phyloP scores from a whole-genome alignment of 1,140 invertebrate genomes.

The Phenacoccus solenopsis region DNA sequence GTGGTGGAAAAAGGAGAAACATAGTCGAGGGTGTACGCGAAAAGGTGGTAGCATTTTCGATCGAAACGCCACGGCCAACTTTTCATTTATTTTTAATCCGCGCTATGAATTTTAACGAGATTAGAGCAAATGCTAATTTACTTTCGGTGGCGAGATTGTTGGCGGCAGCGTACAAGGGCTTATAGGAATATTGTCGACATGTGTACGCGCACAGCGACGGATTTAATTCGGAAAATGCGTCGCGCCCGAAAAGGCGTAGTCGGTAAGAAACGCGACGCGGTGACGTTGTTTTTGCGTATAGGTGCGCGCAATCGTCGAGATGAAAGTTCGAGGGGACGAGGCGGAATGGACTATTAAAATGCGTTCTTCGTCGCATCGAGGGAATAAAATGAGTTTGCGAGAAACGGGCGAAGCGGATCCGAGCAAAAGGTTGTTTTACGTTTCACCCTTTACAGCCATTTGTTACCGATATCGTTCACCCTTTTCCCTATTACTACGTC shows the following conservation, averaged over 20 bases:
- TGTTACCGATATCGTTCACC: slow-evolving; percentile 1
- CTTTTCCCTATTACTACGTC: neutral
- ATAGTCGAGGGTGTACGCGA: too few relatives aligned
- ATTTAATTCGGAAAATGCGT: too few relatives aligned
- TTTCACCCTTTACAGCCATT: slow-evolving; percentile 1
- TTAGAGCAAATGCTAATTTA: neutral
- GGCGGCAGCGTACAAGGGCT: neutral
- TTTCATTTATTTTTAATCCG: slow-evolving; percentile 3
- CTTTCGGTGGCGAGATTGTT: neutral
- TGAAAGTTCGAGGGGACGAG: neutral
- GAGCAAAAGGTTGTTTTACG: slow-evolving; percentile 1
- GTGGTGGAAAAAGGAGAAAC: too few relatives aligned
- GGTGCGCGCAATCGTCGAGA: too few relatives aligned
- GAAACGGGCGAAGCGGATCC: neutral
- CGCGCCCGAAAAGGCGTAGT: too few relatives aligned
- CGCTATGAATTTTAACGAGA: neutral
- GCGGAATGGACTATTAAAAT: neutral
- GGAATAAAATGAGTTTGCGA: neutral
- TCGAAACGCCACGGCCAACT: neutral
- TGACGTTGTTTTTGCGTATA: too few relatives aligned
- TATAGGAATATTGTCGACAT: too few relatives aligned
- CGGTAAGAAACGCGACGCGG: too few relatives aligned
- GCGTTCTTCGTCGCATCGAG: neutral
- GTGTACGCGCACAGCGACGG: too few relatives aligned
- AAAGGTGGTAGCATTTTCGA: neutral